A percentile compares a stretch with the other conserved stretches of the same genome.
These are phyloP conservation scores for Trilocha varians DNA, from an alignment of 2,888 invertebrate genomes.

Conservation along the genomic window DNA sequence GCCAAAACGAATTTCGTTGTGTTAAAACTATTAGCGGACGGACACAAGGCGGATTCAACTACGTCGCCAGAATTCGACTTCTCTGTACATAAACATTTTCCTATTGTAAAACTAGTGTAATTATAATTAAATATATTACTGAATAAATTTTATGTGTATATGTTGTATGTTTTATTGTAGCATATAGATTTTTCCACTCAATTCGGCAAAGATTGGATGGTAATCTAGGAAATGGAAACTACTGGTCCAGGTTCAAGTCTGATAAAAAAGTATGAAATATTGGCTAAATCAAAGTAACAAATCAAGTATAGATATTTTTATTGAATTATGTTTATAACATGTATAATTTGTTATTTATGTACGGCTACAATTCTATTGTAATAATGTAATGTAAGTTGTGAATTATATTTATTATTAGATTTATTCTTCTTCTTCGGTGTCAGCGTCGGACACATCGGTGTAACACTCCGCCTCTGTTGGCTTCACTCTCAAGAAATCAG, in stretches of 20 bases:
- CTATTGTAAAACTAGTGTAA: conserved; percentile 84
- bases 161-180: background rate
- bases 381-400: conserved; percentile 2
- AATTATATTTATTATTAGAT: conserved; percentile 4
- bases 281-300: no score
- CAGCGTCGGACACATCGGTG: conserved; percentile 66
- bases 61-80: conserved; percentile 94
- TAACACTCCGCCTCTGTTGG: conserved; percentile 54
- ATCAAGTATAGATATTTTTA: background rate
- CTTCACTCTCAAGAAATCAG: conserved; percentile 55
- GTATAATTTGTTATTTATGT: conserved; percentile 4
- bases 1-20: conserved; percentile 97
- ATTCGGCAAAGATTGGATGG: no score
- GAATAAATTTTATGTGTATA: no score
- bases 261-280: no score
- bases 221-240: no score
- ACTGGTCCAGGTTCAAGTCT: background rate
- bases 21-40: conserved; percentile 91
- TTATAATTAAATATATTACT: background rate
- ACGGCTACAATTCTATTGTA: background rate
- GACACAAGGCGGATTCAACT: conserved; percentile 90
- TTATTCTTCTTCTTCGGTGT: conserved; percentile 50
- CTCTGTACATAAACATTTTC: conserved; percentile 89
- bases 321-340: conserved; percentile 1
- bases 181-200: no score